Evolutionary conservation across 1,140 invertebrate genomes (phyloP), one percentile per base, ranked within the genome.

Genomic region (Papilio dardanus): DNA sequence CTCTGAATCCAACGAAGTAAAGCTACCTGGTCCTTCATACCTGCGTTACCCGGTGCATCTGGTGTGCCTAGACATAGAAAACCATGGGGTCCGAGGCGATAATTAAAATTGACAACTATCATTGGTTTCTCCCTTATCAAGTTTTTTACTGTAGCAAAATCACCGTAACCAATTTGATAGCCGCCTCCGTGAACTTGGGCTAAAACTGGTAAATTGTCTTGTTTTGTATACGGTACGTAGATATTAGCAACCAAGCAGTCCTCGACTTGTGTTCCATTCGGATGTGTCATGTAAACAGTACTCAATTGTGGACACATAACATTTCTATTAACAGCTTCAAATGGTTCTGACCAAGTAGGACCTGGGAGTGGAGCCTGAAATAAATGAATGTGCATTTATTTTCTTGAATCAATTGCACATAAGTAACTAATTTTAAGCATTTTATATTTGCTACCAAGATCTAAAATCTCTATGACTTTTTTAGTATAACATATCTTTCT

Each of bases 131-230:
- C 77, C 30, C 16, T 40, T 1, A 86, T 81, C 28, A 88, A 58
- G 33, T 78, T 75, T 75, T 76, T 81, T 2, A 71, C 79, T 14
- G 67, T 66, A 3, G 42, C 7, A 3, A 78, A 8, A 42, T 81
- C 71, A 19, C 81, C 82, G 28, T 42, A 77, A 8, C 82, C 83
- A 12, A 80, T 35, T 50, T 79, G 76, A 50, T 71, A 88, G 4
- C 71, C 84, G 46, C 86, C 86, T 66, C 84, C 86, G 46, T 90
- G 87, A 8, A 90, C 81, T n/a, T 80, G 79, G 19, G 88, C 86
- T 10, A 86, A 7, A 2, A 90, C 88, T 3, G 88, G 76, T 12
- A 88, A 76, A 68, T 85, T 85, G 54, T 76, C 80, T 42, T 80
- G 35, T 7, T 81, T 65, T 7, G 81, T 87, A 42, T 84, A 75